These are phyloP conservation scores for Drosophila murphyi DNA, from an alignment of 1,140 invertebrate species.

Conservation along the genomic window DNA sequence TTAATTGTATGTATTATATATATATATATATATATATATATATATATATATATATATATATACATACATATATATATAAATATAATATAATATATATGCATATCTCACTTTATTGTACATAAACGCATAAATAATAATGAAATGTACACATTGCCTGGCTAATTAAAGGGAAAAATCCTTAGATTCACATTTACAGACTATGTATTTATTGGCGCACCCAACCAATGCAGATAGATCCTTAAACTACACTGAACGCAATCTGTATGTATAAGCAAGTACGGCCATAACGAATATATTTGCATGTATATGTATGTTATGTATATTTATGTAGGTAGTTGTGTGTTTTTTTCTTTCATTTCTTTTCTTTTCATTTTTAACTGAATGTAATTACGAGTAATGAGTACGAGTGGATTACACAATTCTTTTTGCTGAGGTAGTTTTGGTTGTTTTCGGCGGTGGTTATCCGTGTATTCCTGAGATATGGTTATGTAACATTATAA, in stretches of 20 bases:
- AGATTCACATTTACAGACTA: constrained; percentile 14
- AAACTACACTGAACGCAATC: constrained; percentile 36
- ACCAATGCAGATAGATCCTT: constrained; percentile 26
- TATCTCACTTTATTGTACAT: constrained; percentile 19
- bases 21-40: no score
- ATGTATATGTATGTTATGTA: background rate
- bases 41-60: background rate
- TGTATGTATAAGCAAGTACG: constrained; percentile 20
- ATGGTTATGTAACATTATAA: constrained; percentile 42
- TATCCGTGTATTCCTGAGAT: constrained; percentile 67
- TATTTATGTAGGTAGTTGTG: constrained; percentile 2
- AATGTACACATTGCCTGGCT: constrained; percentile 39
- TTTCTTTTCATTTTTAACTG: background rate
- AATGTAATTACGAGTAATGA: constrained; percentile 33
- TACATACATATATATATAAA: no score
- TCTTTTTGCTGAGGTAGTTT: constrained; percentile 69
- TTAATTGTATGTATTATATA: constrained; percentile 15
- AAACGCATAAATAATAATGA: constrained; percentile 37
- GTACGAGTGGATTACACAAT: constrained; percentile 42
- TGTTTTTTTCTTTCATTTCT: background rate
- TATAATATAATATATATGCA: background rate
- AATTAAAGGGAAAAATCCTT: constrained; percentile 12
- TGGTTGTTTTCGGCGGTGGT: constrained; percentile 53
- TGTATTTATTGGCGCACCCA: constrained; percentile 30
- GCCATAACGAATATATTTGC: constrained; percentile 44